A percentile compares a stretch with the other conserved stretches of the same genome.
Evolutionary conservation across 2,113 vertebrate species (phyloP).

Genomic region (Tragelaphus scriptus): DNA sequence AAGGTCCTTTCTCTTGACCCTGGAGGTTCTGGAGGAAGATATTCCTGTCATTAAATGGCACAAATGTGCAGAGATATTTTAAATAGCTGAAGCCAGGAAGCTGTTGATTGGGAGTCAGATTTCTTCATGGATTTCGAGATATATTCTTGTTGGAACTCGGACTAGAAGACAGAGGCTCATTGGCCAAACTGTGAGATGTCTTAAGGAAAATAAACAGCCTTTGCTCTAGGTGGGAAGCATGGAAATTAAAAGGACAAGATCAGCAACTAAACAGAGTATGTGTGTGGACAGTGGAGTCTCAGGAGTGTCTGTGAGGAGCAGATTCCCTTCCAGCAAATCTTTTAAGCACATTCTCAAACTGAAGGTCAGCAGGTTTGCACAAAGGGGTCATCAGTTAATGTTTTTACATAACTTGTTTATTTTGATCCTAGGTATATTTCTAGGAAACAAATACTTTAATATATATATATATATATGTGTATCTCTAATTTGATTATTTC

Average conservation of each 20-base stretch:
- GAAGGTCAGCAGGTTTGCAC: background rate
- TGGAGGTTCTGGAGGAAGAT: background rate
- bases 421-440: background rate
- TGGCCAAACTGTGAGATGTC: background rate
- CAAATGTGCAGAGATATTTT: background rate
- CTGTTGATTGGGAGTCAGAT: background rate
- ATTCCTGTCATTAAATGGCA: background rate
- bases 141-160: background rate
- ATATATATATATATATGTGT: background rate
- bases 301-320: background rate
- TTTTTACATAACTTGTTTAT: background rate
- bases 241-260: background rate
- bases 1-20: background rate
- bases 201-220: background rate
- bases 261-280: background rate
- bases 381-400: background rate
- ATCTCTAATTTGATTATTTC: background rate
- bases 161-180: background rate
- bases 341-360: background rate
- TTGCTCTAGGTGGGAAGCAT: background rate
- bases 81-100: background rate
- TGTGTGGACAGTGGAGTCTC: no score
- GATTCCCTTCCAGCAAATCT: accelerated
- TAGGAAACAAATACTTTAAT: background rate
- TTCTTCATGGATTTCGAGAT: background rate